These are phyloP conservation scores for zebrafish (Danio rerio) DNA, from an alignment of 2,113 vertebrate genomes.

Conservation along the genomic window DNA sequence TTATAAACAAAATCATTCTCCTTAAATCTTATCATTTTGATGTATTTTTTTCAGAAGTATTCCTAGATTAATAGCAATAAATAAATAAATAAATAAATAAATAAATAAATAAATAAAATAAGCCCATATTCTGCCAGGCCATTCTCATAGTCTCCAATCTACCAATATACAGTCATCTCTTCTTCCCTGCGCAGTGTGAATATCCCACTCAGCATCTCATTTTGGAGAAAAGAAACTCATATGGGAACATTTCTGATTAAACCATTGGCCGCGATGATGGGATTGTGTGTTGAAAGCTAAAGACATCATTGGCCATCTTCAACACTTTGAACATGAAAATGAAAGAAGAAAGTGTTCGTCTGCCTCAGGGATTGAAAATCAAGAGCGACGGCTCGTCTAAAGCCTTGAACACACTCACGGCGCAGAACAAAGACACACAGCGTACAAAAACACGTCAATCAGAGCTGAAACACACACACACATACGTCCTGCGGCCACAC, in stretches of 20 bases:
- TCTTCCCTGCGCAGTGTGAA: neutral
- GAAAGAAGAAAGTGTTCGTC: neutral
- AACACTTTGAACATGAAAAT: neutral
- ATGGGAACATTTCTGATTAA: neutral
- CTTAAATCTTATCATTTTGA: no score
- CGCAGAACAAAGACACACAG: conserved; percentile 12
- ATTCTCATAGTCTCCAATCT: no score
- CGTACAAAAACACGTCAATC: conserved; percentile 14
- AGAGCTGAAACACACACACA: neutral
- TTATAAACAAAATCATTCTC: no score
- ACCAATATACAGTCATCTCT: no score
- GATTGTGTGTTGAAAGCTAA: neutral
- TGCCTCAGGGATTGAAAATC: conserved; percentile 18
- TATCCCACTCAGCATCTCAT: neutral
- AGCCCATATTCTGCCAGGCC: no score
- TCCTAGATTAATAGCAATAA: no score
- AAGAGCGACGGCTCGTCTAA: neutral
- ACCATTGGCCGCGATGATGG: neutral
- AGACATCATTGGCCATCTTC: conserved; percentile 24
- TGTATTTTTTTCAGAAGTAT: no score
- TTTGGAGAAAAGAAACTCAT: neutral
- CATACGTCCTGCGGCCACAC: neutral
- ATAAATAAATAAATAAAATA: no score
- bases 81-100: no score
- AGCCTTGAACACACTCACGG: neutral